These are phyloP conservation scores for Morpho achilles DNA, from an alignment of 2,888 invertebrate genomes.

Conservation along the genomic window DNA sequence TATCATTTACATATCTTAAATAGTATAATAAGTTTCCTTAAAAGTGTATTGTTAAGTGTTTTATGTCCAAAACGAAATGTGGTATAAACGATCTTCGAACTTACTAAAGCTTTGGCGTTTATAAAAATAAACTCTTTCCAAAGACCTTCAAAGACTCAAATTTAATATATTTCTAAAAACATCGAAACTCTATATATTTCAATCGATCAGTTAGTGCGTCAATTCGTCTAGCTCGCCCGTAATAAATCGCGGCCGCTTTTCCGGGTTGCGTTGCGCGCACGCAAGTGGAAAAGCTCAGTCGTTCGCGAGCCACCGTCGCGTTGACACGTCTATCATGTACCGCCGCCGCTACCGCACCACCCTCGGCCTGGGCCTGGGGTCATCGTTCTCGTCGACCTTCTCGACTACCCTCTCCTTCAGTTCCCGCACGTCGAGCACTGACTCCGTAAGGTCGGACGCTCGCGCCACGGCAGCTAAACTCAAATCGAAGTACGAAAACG, in stretches of 20 bases:
- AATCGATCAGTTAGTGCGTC: slow-evolving; percentile 31
- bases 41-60: too few species aligned
- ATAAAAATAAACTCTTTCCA: too few species aligned
- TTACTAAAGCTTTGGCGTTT: too few species aligned
- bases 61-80: too few species aligned
- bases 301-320: slow-evolving; percentile 46
- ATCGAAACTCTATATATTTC: too few species aligned
- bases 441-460: slow-evolving; percentile 67
- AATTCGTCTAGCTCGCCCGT: slow-evolving; percentile 53
- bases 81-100: too few species aligned
- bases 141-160: too few species aligned
- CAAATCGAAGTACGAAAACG: slow-evolving; percentile 70
- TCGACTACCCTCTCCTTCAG: slow-evolving; percentile 52
- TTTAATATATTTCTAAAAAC: too few species aligned
- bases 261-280: slow-evolving; percentile 64
- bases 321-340: slow-evolving; percentile 53
- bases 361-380: slow-evolving; percentile 65
- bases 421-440: slow-evolving; percentile 28
- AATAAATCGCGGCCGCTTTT: slow-evolving; percentile 66
- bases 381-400: slow-evolving; percentile 67
- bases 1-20: too few species aligned
- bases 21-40: too few species aligned
- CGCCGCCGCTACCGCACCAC: slow-evolving; percentile 72
- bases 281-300: slow-evolving; percentile 47
- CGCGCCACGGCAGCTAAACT: slow-evolving; percentile 71